These are phyloP conservation scores for Tringa solitaria DNA, from an alignment of 2,113 vertebrate species.

Conservation along the genomic window DNA sequence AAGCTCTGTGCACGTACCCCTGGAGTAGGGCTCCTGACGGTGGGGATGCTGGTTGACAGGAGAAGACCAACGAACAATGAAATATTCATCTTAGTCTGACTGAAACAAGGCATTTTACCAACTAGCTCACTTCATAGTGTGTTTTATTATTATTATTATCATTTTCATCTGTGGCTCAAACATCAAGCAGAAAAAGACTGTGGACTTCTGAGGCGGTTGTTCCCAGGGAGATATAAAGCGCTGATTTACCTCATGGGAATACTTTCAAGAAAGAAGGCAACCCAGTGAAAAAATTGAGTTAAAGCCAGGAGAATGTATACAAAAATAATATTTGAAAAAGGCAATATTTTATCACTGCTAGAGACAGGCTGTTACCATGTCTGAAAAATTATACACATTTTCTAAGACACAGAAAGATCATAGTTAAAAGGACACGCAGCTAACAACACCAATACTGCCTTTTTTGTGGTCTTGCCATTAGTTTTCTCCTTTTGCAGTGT, in stretches of 20 bases:
- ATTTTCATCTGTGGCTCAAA: background rate
- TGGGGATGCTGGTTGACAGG: too few species aligned
- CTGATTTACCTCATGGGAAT: background rate
- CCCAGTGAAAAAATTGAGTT: background rate
- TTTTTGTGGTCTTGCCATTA: background rate
- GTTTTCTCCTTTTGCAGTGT: too few species aligned
- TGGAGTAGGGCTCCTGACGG: background rate
- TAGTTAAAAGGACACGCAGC: background rate
- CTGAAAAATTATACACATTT: background rate
- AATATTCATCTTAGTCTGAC: background rate
- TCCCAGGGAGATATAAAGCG: background rate
- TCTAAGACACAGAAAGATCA: background rate
- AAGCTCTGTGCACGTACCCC: background rate
- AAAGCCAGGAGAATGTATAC: background rate
- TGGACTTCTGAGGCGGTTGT: background rate
- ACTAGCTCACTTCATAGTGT: background rate
- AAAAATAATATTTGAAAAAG: background rate
- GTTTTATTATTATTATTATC: background rate
- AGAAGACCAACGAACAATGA: background rate
- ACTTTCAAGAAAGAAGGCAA: background rate
- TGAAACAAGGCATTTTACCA: background rate
- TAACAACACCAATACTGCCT: background rate
- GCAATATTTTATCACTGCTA: background rate
- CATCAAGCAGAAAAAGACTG: background rate
- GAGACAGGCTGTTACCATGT: background rate